phyloP scores from a whole-genome alignment of 2,888 invertebrate species.

The Andrena hattorfiana region DNA sequence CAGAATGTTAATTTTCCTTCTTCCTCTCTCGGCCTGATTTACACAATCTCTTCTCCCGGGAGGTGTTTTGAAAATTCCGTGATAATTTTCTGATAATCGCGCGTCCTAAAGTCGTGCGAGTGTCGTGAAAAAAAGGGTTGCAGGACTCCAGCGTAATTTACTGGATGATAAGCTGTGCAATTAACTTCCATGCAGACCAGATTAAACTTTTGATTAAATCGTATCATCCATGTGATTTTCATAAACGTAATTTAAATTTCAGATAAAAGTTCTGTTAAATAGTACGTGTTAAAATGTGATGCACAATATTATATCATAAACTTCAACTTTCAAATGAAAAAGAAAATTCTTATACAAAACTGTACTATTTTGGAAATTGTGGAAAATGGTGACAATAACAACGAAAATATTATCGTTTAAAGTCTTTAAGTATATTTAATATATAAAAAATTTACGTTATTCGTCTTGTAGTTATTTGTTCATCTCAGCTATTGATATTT shows the following conservation, averaged over 20 bases:
- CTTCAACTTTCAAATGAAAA: too few species aligned
- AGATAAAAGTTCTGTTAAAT: neutral
- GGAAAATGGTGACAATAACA: too few species aligned
- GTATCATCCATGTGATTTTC: constrained; percentile 5
- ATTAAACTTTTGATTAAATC: constrained; percentile 42
- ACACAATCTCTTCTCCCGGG: neutral
- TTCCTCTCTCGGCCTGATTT: neutral
- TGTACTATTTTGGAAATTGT: too few species aligned
- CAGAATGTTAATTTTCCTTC: neutral
- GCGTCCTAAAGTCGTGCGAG: too few species aligned
- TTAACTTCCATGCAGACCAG: constrained; percentile 1
- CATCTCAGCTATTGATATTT: too few species aligned
- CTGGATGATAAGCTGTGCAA: constrained; percentile 21
- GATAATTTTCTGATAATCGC: neutral
- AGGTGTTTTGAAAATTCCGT: neutral
- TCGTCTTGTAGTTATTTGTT: too few species aligned
- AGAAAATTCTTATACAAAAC: too few species aligned
- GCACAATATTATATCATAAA: neutral
- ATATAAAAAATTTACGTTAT: too few species aligned
- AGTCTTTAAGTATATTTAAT: too few species aligned
- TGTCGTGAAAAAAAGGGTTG: neutral
- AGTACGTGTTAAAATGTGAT: neutral
- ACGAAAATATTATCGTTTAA: too few species aligned
- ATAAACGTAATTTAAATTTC: constrained; percentile 15
- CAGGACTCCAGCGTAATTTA: constrained; percentile 12